These are phyloP conservation scores for Ammospiza nelsoni DNA, from an alignment of 2,113 vertebrate genomes.

Conservation along the genomic window DNA sequence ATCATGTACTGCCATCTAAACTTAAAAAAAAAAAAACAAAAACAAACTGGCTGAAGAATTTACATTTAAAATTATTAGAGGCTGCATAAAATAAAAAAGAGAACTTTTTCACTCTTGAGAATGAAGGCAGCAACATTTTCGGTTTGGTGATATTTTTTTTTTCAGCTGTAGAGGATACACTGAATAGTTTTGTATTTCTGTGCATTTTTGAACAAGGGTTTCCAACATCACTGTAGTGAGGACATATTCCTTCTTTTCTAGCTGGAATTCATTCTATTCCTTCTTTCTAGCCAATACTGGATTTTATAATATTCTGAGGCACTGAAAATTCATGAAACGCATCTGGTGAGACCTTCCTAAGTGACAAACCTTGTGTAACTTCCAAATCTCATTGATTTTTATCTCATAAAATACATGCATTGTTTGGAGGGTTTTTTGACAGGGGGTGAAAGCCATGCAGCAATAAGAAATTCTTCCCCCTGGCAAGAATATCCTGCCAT, in stretches of 20 bases:
- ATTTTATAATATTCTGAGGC: neutral
- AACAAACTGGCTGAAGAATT: neutral
- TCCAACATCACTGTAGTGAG: neutral
- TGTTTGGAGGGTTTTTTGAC: neutral
- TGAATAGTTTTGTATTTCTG: neutral
- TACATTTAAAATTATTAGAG: neutral
- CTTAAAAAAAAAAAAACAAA: neutral
- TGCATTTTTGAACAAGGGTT: neutral
- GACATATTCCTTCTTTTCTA: neutral
- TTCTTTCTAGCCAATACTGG: neutral
- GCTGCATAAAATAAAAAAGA: neutral
- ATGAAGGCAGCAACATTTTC: neutral
- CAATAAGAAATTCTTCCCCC: neutral
- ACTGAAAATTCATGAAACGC: neutral
- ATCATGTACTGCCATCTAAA: fast-evolving
- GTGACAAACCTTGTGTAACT: neutral
- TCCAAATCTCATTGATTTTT: neutral
- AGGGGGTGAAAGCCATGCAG: fast-evolving
- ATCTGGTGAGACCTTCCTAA: neutral
- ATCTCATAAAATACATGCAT: neutral
- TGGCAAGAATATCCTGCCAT: neutral
- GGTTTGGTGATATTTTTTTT: neutral
- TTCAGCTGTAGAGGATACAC: neutral
- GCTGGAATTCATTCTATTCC: too few species aligned
- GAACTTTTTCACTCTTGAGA: neutral